Evolutionary conservation across 2,113 vertebrate species (phyloP).

Genomic region (Dicaeum eximium): DNA sequence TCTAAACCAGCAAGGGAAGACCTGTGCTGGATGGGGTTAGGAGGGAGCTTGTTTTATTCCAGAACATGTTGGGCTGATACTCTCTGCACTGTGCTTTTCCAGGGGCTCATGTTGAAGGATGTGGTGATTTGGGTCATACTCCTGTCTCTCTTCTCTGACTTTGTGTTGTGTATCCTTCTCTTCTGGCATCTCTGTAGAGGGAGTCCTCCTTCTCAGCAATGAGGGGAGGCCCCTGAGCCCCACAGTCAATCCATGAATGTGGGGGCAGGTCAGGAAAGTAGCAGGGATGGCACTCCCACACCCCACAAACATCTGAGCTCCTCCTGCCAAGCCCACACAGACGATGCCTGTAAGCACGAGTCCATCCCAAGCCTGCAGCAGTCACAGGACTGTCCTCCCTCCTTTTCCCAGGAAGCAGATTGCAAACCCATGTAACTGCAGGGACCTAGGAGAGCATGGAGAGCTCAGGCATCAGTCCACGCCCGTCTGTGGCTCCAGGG

Average conservation of each 20-base stretch:
- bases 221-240: not conserved
- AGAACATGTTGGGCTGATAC: fast-evolving
- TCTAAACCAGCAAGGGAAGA: not conserved
- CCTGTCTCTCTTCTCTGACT: not conserved
- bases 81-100: not conserved
- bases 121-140: not conserved
- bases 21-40: not conserved
- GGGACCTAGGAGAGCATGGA: not conserved
- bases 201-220: not conserved
- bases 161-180: not conserved
- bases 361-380: not conserved
- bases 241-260: not conserved
- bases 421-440: not conserved
- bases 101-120: not conserved
- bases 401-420: not conserved
- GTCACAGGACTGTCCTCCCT: not conserved
- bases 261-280: not conserved
- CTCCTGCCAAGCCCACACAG: not conserved
- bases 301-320: not conserved
- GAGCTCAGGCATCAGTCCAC: not conserved
- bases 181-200: not conserved
- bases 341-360: not conserved
- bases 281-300: not conserved
- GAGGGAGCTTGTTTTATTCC: not conserved
- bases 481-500: not conserved